Base-by-base conservation (phyloP, 1,140 invertebrate species). In the Pogonomyrmex barbatus region DNA sequence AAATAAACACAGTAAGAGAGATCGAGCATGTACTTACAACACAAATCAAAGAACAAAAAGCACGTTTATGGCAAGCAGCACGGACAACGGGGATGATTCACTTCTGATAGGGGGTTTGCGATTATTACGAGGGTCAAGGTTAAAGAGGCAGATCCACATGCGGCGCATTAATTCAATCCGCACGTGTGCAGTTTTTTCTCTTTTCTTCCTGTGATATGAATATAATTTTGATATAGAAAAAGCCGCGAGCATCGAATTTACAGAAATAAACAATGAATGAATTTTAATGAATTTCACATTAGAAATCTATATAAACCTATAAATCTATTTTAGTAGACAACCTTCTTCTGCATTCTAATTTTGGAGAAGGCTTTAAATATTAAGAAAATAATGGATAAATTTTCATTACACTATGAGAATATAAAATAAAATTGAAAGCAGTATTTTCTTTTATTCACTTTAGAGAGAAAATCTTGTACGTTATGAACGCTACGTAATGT, bases 71-170 rank as follows among this genome's bases (percentile, higher is more conserved):
- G 54, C 67, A 36, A 83, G 10, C 54, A 17, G n/a, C 67, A 58
- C 42, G 45, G 42, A 73, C 17, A 17, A 60, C 39, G 33, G 78
- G 68, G 68, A 83, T 83, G 79, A 83, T 83, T 83, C 79, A 83
- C 42, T 54, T 60, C 30, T 45, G 68, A 83, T 83, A 62, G 68
- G n/a, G 42, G 45, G 68, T 62, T 75, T 75, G 68, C 79, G 54
- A 83, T 75, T 75, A 58, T 75, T 73, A 83, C 68, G 79, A 73
- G 79, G 79, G 79, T 83, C 79, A 83, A 83, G 79, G 67, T 82
- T 73, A 82, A 82, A 82, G 79, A 82, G 67, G 56, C 54, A 75
- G 54, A 62, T 60, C 33, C 68, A 73, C 79, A 82, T 36, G 65
- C 52, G 65, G 14, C 14, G 54, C 42, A 58, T 82, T 71, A 60